A percentile compares a stretch with the other conserved stretches of the same genome.
phyloP scores from a whole-genome alignment of 2,888 invertebrate species.

The Meliscaeva auricollis region DNA sequence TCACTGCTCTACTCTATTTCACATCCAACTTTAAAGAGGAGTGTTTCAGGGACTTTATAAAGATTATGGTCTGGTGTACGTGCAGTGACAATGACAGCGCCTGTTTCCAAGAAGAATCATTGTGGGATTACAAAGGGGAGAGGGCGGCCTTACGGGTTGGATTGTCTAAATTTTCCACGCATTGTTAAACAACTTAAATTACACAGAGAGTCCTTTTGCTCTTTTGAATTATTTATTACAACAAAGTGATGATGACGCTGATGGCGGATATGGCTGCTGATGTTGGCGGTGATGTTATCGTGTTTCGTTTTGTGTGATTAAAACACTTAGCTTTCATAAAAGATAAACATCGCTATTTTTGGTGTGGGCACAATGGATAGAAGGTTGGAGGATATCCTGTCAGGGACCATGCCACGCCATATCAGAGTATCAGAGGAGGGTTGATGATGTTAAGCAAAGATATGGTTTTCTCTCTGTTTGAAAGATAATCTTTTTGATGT shows the following conservation, averaged over 20 bases:
- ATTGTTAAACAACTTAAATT: conserved; percentile 65
- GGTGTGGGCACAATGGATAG: too few relatives aligned
- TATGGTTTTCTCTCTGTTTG: neutral
- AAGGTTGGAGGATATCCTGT: conserved; percentile 5
- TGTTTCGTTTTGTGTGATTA: conserved; percentile 18
- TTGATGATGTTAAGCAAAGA: conserved; percentile 27
- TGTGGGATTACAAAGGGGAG: neutral
- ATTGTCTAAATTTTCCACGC: conserved; percentile 45
- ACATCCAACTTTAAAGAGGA: neutral
- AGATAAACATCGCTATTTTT: conserved; percentile 18
- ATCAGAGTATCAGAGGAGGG: neutral
- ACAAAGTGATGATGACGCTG: conserved; percentile 16
- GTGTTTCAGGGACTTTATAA: too few relatives aligned
- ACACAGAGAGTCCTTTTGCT: conserved; percentile 55
- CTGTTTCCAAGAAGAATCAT: conserved; percentile 2
- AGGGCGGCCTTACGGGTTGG: conserved; percentile 1
- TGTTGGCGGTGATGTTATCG: neutral
- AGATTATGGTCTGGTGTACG: neutral
- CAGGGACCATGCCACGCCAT: neutral
- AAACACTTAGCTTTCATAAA: conserved; percentile 21
- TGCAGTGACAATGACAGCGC: conserved; percentile 29
- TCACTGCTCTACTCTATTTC: neutral
- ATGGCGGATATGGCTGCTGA: neutral
- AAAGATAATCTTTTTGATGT: conserved; percentile 15
- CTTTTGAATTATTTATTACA: conserved; percentile 65